Evolutionary conservation across 2,113 vertebrate genomes (phyloP), one percentile per base, ranked within the genome.

Genomic region (Apteryx owenii): DNA sequence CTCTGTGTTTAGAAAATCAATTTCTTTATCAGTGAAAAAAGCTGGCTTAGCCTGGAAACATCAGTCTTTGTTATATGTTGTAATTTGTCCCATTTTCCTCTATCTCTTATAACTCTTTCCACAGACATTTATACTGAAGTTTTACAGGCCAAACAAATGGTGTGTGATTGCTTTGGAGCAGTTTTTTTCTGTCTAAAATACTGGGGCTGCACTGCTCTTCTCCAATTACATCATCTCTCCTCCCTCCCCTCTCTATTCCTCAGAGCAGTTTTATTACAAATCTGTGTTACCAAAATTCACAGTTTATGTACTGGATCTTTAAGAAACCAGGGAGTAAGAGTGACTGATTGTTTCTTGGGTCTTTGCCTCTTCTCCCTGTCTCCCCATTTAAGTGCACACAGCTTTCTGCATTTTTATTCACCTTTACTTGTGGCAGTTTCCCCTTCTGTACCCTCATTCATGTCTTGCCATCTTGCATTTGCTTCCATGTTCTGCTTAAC

Each of bases 11-110:
- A 87, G 84, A 89, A 89, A 94, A 95, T 29, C 21, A 64, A 10
- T 76, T 75, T 28, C n/a, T 94, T 94, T 94, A 88, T 92, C 51
- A 61, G 31, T 85, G 56, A 61, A 69, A 86, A 93, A 92, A 79
- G 31, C 31, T 81, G 56, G 8, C 56, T 79, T 89, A 71, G 73
- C 65, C 93, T 89, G 65, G 69, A 87, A 95, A 71, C 13, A 51
- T 64, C 46, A 79, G 77, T 46, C 56, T 89, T 89, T 69, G 56
- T 69, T 85, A 38, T 69, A 85, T 80, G 58, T 42, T 77, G 68
- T 62, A 89, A 48, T 89, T 96, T 95, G 20, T 48, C 91, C 58
- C 36, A 58, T 83, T 42, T 91, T 95, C 38, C 26, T 75, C n/a
- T 87, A 64, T 75, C 58, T 89, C 85, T 88, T 82, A 46, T 28